Conservation (phyloP, 1,140 invertebrate genomes). For the Calliopsis andreniformis region DNA sequence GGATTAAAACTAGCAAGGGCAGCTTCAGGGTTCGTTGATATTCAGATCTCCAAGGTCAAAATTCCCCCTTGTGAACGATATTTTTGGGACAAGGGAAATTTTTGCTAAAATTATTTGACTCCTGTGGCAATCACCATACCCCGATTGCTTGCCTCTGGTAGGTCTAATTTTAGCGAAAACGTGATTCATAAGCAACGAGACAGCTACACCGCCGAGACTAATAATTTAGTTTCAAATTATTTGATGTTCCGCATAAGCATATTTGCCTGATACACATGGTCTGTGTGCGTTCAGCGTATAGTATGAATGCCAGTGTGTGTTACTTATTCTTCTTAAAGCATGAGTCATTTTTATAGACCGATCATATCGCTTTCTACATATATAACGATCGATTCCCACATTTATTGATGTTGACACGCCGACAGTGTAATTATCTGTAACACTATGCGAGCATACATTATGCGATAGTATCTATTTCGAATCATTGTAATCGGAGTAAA, state of each 20-base stretch:
- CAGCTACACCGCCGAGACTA: no score
- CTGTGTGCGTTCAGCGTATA: no score
- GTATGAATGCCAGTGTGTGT: not conserved
- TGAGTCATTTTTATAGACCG: slow-evolving; percentile 19
- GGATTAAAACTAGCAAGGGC: not conserved
- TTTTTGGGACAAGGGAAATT: slow-evolving; percentile 11
- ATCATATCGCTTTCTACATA: slow-evolving; percentile 8
- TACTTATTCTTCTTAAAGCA: not conserved
- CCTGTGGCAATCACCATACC: not conserved
- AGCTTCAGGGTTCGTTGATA: slow-evolving; percentile 2
- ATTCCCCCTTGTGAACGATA: not conserved
- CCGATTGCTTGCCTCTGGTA: not conserved
- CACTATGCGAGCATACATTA: not conserved
- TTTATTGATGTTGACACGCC: not conserved
- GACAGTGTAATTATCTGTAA: not conserved
- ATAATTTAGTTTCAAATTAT: no score
- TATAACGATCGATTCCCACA: slow-evolving; percentile 11
- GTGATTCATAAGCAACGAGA: slow-evolving; percentile 37
- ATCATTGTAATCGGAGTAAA: not conserved
- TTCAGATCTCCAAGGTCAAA: not conserved
- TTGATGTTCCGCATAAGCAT: no score
- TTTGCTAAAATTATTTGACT: slow-evolving; percentile 40
- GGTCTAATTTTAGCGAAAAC: slow-evolving; percentile 55
- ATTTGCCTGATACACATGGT: no score
- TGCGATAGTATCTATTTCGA: not conserved